These are phyloP conservation scores for Edolisoma coerulescens DNA, from an alignment of 2,113 vertebrate species.

Conservation along the genomic window DNA sequence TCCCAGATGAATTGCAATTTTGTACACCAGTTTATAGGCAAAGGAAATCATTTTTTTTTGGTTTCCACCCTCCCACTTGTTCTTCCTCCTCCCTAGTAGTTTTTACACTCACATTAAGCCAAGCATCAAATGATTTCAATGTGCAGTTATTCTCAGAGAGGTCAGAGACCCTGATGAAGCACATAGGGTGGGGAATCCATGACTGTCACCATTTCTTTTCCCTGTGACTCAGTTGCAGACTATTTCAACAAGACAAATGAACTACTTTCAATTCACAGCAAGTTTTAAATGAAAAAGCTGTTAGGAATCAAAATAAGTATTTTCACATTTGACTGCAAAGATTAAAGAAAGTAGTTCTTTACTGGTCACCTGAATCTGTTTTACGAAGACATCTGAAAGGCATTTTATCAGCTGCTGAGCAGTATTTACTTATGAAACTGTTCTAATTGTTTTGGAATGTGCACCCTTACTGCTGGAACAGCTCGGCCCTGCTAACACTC, in stretches of 20 bases:
- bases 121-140: background rate
- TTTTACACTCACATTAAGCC: background rate
- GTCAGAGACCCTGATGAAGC: background rate
- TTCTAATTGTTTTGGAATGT: constrained; percentile 57
- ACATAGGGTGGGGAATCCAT: background rate
- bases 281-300: background rate
- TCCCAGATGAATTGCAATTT: background rate
- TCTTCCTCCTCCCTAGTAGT: background rate
- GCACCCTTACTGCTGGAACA: background rate
- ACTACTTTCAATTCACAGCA: background rate
- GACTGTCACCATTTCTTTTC: background rate
- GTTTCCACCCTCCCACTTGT: background rate
- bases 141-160: background rate
- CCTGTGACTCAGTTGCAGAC: background rate
- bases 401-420: constrained; percentile 47
- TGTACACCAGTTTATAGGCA: background rate
- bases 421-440: constrained; percentile 27
- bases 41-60: background rate
- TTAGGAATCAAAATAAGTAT: background rate
- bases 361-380: constrained; percentile 12
- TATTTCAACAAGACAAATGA: background rate
- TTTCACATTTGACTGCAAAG: background rate
- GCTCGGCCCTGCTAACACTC: background rate
- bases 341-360: background rate
- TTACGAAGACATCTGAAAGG: background rate